Percentiles rank a stretch among this genome's conserved stretches.
Evolutionary conservation across 1,140 invertebrate genomes (phyloP).

Genomic region (Magallana ariakensis): DNA sequence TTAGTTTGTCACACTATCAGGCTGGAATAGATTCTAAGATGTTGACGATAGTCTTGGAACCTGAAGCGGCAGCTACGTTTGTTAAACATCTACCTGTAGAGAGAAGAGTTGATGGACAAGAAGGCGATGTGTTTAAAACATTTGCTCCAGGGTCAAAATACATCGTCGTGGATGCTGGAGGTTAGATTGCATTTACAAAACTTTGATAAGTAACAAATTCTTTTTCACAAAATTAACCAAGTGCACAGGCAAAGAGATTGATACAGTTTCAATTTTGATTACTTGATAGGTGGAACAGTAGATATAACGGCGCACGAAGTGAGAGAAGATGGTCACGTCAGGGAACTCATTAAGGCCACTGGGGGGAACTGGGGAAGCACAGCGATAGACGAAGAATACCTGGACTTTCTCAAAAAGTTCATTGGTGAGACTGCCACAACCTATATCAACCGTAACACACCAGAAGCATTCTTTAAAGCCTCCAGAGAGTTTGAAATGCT

Average conservation of each 20-base stretch:
- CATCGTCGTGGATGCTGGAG: neutral
- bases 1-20: too few relatives aligned
- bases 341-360: conserved; percentile 51
- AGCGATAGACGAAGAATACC: conserved; percentile 42
- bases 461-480: neutral
- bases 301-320: conserved; percentile 44
- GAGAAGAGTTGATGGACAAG: neutral
- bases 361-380: conserved; percentile 56
- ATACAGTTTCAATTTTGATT: neutral
- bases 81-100: neutral
- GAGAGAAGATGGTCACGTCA: conserved; percentile 13
- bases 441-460: neutral
- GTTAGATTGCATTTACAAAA: neutral
- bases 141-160: neutral
- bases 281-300: conserved; percentile 55
- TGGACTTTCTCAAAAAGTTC: conserved; percentile 4
- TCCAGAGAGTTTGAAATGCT: conserved; percentile 36
- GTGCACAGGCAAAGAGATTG: too few relatives aligned
- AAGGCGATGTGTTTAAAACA: neutral
- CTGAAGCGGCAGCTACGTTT: neutral
- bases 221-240: too few relatives aligned
- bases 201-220: too few relatives aligned
- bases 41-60: neutral
- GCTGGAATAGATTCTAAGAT: neutral
- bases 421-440: neutral